Percentiles rank a stretch among this genome's conserved stretches.
These are phyloP conservation scores for Melanargia galathea DNA, from an alignment of 2,888 invertebrate species.

Conservation along the genomic window DNA sequence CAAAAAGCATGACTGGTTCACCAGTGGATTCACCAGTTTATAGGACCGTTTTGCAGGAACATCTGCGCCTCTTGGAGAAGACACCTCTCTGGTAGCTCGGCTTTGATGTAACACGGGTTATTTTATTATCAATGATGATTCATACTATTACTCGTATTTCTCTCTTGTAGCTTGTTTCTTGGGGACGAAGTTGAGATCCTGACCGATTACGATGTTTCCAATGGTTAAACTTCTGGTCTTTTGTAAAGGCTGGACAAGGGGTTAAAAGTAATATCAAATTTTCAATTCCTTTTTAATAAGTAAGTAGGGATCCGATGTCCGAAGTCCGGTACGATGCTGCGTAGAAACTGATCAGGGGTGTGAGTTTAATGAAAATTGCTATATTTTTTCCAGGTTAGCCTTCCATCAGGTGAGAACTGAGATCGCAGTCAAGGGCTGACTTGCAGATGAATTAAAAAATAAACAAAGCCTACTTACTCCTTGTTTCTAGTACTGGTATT, in stretches of 20 bases:
- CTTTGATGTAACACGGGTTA: neutral
- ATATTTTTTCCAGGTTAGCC: too few relatives aligned
- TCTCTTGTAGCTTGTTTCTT: constrained; percentile 2
- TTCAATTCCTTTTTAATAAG: neutral
- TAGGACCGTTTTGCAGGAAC: neutral
- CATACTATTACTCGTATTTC: constrained; percentile 12
- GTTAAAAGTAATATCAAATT: neutral
- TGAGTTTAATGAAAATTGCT: too few relatives aligned
- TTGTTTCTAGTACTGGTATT: too few relatives aligned
- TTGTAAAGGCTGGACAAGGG: neutral
- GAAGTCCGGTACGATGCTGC: too few relatives aligned
- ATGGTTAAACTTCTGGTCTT: constrained; percentile 19
- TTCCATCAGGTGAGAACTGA: too few relatives aligned
- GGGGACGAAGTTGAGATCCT: constrained; percentile 2
- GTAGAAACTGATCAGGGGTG: too few relatives aligned
- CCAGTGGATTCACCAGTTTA: too few relatives aligned
- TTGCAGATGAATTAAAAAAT: too few relatives aligned
- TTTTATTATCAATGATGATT: constrained; percentile 12
- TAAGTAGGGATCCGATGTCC: too few relatives aligned
- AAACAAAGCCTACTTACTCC: too few relatives aligned
- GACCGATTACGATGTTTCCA: constrained; percentile 7
- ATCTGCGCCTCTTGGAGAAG: neutral
- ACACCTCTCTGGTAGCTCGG: neutral
- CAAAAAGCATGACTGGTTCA: neutral
- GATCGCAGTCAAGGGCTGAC: too few relatives aligned